These are phyloP conservation scores for Simalia tracyae DNA, from an alignment of 2,797 vertebrate genomes.

Conservation along the genomic window DNA sequence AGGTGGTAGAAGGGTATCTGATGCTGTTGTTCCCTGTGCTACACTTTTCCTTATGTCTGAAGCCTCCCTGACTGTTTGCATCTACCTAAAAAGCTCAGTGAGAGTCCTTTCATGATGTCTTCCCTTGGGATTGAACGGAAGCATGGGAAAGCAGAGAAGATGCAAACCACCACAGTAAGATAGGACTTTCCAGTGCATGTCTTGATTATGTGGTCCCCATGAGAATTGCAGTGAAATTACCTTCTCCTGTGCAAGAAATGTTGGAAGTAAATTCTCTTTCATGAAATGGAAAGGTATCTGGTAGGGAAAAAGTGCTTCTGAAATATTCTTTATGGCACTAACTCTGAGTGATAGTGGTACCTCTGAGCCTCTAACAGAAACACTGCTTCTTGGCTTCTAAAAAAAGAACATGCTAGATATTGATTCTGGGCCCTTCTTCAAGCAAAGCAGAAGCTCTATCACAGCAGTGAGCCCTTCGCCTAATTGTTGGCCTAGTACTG, in stretches of 20 bases:
- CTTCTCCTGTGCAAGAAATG: background rate
- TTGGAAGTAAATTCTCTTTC: background rate
- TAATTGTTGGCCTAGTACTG: background rate
- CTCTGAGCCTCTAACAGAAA: background rate
- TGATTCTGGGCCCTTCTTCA: background rate
- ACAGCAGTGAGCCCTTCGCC: background rate
- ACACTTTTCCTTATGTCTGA: background rate
- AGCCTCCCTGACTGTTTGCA: background rate
- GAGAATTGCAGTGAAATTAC: background rate
- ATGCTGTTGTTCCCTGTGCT: background rate
- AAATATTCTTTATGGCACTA: no score
- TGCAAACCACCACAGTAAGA: background rate
- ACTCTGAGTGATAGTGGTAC: no score
- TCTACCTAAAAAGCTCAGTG: background rate
- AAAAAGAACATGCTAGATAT: background rate
- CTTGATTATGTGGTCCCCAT: background rate
- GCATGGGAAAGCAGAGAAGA: background rate
- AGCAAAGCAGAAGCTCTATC: background rate
- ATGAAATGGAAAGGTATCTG: background rate
- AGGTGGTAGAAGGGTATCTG: no score
- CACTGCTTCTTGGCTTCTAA: background rate
- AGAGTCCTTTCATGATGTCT: background rate
- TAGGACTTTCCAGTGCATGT: background rate
- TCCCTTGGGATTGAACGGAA: background rate
- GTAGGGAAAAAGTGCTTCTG: background rate